Percentiles rank a stretch among this genome's conserved stretches.
Evolutionary conservation across 2,113 vertebrate species (phyloP).

Genomic region (Vulpes ferrilata): DNA sequence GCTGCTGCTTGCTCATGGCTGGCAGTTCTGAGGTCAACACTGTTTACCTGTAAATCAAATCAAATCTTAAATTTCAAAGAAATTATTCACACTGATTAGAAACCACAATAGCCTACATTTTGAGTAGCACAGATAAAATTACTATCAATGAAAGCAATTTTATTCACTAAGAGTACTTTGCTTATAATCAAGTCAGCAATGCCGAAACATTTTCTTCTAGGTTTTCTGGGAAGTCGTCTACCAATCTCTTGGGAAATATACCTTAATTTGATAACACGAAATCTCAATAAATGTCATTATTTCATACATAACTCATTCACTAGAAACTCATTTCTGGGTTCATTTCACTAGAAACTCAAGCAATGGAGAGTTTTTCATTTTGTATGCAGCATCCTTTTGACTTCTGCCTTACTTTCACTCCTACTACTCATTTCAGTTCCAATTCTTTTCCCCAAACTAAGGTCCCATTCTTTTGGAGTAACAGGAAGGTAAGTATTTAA

Average conservation of each 20-base stretch:
- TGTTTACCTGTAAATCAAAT: constrained; percentile 93
- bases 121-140: background rate
- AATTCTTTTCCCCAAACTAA: constrained; percentile 33
- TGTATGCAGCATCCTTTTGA: background rate
- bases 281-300: constrained; percentile 14
- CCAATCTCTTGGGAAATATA: background rate
- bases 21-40: constrained; percentile 94
- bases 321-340: constrained; percentile 1
- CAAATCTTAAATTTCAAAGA: constrained; percentile 61
- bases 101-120: constrained; percentile 48
- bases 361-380: background rate
- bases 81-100: constrained; percentile 32
- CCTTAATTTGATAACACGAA: constrained; percentile 49
- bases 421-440: constrained; percentile 17
- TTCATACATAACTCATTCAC: constrained; percentile 8
- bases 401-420: background rate
- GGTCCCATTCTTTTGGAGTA: background rate
- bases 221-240: background rate
- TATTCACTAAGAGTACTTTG: constrained; percentile 55
- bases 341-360: constrained; percentile 28
- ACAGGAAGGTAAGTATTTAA: constrained; percentile 36
- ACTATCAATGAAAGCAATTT: constrained; percentile 15
- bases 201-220: background rate
- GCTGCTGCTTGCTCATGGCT: constrained; percentile 98
- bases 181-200: constrained; percentile 46